Evolutionary conservation across 2,888 invertebrate species (phyloP).

Genomic region (Eucera pruinosa): DNA sequence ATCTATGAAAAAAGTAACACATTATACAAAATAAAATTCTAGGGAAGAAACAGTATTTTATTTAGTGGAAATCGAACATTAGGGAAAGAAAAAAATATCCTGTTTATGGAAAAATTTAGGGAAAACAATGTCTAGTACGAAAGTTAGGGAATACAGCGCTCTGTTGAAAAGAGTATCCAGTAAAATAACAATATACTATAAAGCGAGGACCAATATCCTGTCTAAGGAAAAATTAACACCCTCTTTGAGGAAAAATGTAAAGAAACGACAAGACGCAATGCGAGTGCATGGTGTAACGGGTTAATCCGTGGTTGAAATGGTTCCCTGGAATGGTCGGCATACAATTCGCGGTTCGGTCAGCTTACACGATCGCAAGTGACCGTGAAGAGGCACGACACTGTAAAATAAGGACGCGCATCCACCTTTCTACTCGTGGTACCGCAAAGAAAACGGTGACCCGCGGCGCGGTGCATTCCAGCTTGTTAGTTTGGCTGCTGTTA

Average conservation of each 20-base stretch:
- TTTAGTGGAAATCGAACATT: too few species aligned
- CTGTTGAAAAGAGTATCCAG: too few species aligned
- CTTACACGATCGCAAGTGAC: constrained; percentile 70
- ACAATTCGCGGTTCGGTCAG: constrained; percentile 64
- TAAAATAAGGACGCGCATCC: constrained; percentile 74
- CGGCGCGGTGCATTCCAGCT: constrained; percentile 68
- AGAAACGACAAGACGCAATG: not conserved
- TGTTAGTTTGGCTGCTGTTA: constrained; percentile 67
- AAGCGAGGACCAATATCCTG: too few species aligned
- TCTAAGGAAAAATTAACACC: too few species aligned
- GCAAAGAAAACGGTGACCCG: constrained; percentile 74
- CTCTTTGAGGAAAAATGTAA: not conserved
- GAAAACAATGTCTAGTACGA: too few species aligned
- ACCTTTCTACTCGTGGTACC: constrained; percentile 73
- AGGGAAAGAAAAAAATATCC: too few species aligned
- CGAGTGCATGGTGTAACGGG: constrained; percentile 32
- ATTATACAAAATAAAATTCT: too few species aligned
- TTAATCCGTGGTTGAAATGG: constrained; percentile 34
- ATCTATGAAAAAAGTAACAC: too few species aligned
- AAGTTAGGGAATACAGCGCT: too few species aligned
- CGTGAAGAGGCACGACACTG: constrained; percentile 74
- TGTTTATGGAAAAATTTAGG: too few species aligned
- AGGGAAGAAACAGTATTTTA: too few species aligned
- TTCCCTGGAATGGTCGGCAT: constrained; percentile 13
- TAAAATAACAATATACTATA: too few species aligned